Conservation (phyloP, 92 coral and sea anemone genomes). For the Phenganax marumi region DNA sequence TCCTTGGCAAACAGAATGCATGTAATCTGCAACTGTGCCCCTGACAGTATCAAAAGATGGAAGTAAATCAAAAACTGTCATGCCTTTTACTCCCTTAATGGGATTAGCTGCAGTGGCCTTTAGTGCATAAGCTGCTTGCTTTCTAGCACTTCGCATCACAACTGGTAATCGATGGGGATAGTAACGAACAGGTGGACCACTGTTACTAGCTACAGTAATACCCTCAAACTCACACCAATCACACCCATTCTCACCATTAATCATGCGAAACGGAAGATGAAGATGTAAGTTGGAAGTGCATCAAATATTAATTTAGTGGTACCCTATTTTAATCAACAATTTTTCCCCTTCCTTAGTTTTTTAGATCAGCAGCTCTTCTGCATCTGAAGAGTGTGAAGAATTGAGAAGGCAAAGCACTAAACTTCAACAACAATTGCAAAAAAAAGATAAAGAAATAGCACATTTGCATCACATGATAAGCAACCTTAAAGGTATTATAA, state of each 20-base stretch:
- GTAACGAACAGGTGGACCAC: too few species aligned
- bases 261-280: neutral
- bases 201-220: too few species aligned
- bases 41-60: too few species aligned
- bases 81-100: neutral
- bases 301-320: neutral
- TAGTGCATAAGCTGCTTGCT: slow-evolving; percentile 1
- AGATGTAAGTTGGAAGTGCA: neutral
- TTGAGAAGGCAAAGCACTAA: neutral
- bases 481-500: too few species aligned
- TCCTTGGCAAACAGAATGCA: slow-evolving; percentile 21
- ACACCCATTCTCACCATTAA: neutral
- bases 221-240: slow-evolving; percentile 9
- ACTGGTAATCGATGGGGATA: slow-evolving; percentile 24
- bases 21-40: slow-evolving; percentile 1
- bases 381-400: too few species aligned
- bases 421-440: neutral
- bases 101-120: neutral
- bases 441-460: neutral
- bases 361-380: too few species aligned
- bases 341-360: too few species aligned
- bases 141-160: neutral
- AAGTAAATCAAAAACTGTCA: too few species aligned
- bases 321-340: neutral
- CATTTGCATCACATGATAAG: neutral